Evolutionary conservation across 2,888 invertebrate species (phyloP).

Genomic region (Dascillus cervinus): DNA sequence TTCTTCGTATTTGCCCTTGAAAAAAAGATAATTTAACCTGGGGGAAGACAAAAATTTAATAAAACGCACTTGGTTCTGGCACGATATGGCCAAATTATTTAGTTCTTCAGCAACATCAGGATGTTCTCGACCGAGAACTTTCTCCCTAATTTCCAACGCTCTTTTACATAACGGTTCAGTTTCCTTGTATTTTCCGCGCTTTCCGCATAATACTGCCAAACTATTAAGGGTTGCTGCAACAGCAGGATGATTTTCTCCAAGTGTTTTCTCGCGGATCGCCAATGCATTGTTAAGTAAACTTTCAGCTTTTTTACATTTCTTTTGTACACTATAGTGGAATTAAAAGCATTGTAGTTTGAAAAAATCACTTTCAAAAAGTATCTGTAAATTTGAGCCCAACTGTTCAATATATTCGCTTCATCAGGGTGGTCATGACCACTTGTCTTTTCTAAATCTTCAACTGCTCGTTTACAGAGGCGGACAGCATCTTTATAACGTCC

Average conservation of each 20-base stretch:
- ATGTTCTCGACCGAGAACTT: constrained; percentile 95
- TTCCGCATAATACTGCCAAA: constrained; percentile 96
- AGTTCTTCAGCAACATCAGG: constrained; percentile 99
- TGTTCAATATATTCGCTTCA: constrained; percentile 99
- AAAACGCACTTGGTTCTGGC: constrained; percentile 83
- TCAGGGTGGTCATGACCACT: constrained; percentile 99
- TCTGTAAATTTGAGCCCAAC: constrained; percentile 92
- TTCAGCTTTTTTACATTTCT: constrained; percentile 99
- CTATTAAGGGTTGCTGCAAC: constrained; percentile 99
- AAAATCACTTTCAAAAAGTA: constrained; percentile 24
- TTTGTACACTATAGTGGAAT: constrained; percentile 71
- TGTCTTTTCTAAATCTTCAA: constrained; percentile 98
- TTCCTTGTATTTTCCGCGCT: constrained; percentile 96
- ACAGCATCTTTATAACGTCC: constrained; percentile 98
- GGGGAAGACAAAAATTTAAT: constrained; percentile 2
- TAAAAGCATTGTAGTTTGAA: no score
- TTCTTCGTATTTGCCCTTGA: constrained; percentile 90
- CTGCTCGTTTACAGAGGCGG: constrained; percentile 97
- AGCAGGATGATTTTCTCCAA: constrained; percentile 98
- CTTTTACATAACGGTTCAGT: constrained; percentile 98
- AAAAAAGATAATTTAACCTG: constrained; percentile 1
- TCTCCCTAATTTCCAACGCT: constrained; percentile 96
- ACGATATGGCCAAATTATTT: constrained; percentile 95
- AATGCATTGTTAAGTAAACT: constrained; percentile 96
- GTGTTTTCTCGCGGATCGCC: constrained; percentile 94